Evolutionary conservation across 2,113 vertebrate genomes (phyloP).

Genomic region (Amphiprion percula): DNA sequence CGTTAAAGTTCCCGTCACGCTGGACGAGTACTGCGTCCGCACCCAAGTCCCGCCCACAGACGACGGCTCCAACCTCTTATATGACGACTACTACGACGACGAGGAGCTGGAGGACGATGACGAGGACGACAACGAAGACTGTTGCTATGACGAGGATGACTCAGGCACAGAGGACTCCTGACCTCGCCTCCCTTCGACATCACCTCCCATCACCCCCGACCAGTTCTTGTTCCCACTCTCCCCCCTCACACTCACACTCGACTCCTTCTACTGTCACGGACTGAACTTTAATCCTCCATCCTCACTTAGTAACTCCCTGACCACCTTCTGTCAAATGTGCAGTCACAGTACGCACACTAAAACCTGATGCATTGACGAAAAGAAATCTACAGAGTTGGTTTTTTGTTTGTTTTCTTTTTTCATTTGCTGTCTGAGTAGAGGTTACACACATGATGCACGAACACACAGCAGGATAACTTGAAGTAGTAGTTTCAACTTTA

Average conservation of each 20-base stretch:
- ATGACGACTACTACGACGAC: conserved; percentile 94
- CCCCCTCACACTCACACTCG: neutral
- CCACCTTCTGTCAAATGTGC: conserved; percentile 43
- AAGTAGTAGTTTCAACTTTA: neutral
- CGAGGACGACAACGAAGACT: conserved; percentile 86
- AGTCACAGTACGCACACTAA: conserved; percentile 59
- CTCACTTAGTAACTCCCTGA: conserved; percentile 38
- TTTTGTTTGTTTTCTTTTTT: conserved; percentile 31
- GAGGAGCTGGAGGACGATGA: conserved; percentile 89
- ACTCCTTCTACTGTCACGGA: conserved; percentile 27
- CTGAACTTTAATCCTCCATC: conserved; percentile 59
- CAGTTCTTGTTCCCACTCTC: neutral
- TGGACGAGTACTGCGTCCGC: conserved; percentile 96
- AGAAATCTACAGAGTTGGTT: conserved; percentile 54
- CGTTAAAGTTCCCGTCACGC: conserved; percentile 92
- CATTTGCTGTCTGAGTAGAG: conserved; percentile 36
- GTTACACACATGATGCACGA: conserved; percentile 24
- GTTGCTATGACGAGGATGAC: conserved; percentile 91
- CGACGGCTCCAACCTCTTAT: conserved; percentile 94
- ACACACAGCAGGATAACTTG: conserved; percentile 20
- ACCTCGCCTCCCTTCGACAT: conserved; percentile 56
- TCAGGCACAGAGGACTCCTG: conserved; percentile 94
- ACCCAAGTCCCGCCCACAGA: conserved; percentile 91
- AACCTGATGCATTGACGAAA: conserved; percentile 55
- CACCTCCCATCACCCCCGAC: neutral